A percentile compares a stretch with the other conserved stretches of the same genome.
phyloP scores from a whole-genome alignment of 2,888 invertebrate species.

The Sminthurides aquaticus region DNA sequence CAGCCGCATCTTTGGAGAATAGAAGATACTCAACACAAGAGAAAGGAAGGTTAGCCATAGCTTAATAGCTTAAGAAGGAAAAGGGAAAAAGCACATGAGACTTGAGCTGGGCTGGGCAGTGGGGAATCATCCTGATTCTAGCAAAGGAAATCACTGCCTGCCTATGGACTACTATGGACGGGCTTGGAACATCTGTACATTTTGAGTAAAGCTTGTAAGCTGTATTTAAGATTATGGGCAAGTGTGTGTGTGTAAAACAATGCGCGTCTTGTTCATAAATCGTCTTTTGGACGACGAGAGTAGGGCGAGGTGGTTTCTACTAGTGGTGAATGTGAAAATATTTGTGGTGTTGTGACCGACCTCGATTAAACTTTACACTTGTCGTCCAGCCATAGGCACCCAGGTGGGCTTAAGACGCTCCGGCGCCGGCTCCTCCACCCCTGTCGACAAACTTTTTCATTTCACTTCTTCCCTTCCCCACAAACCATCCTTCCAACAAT shows the following conservation, averaged over 20 bases:
- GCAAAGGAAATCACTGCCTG: too few relatives aligned
- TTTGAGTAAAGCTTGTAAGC: background rate
- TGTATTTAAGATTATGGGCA: background rate
- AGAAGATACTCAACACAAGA: too few relatives aligned
- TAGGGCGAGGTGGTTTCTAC: background rate
- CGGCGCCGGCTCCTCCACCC: constrained; percentile 21
- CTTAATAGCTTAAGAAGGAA: too few relatives aligned
- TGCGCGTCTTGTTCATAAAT: background rate
- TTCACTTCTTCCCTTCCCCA: background rate
- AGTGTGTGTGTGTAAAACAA: background rate
- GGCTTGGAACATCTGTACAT: too few relatives aligned
- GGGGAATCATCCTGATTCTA: too few relatives aligned
- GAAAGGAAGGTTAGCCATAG: too few relatives aligned
- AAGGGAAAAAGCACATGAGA: too few relatives aligned
- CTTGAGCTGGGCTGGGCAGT: too few relatives aligned
- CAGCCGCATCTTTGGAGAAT: too few relatives aligned
- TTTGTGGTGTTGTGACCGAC: constrained; percentile 28
- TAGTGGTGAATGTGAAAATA: constrained; percentile 22
- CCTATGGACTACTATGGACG: too few relatives aligned
- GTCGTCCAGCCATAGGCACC: constrained; percentile 22
- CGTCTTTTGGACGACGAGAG: background rate
- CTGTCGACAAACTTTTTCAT: constrained; percentile 6
- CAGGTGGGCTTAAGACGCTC: constrained; percentile 28
- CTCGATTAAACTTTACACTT: constrained; percentile 28
- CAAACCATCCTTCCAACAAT: constrained; percentile 2